Percentiles rank a stretch among this genome's conserved stretches.
These are phyloP conservation scores for Atrichornis clamosus DNA, from an alignment of 2,113 vertebrate species.

Conservation along the genomic window DNA sequence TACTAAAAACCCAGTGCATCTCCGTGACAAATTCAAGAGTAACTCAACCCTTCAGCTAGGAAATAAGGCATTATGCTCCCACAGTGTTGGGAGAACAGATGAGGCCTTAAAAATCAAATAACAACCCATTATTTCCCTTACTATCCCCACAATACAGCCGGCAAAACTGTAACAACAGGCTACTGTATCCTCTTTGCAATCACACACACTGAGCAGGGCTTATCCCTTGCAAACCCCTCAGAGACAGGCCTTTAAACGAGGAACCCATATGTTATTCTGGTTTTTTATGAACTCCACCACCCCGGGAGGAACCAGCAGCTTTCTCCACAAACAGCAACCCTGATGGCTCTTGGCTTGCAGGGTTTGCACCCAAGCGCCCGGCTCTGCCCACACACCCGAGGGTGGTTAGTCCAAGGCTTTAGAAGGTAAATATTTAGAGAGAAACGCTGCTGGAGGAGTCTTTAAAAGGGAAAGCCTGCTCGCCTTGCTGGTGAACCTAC, in stretches of 20 bases:
- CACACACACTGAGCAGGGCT: background rate
- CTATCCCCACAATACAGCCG: background rate
- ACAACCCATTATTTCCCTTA: background rate
- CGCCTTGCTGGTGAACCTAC: background rate
- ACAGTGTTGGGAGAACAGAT: background rate
- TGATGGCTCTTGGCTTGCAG: background rate
- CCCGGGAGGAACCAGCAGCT: background rate
- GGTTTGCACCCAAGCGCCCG: background rate
- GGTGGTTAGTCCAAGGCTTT: background rate
- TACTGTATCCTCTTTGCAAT: background rate
- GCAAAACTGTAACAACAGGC: background rate
- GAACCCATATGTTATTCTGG: background rate
- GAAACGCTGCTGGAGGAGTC: background rate
- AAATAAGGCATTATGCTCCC: background rate
- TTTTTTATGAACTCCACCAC: background rate
- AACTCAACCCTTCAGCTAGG: background rate
- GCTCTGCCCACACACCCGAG: background rate
- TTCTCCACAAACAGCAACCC: background rate
- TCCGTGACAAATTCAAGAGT: background rate
- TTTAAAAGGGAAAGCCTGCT: background rate
- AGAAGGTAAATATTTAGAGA: background rate
- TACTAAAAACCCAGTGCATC: background rate
- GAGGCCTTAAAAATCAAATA: slow-evolving; percentile 3
- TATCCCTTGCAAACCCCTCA: background rate
- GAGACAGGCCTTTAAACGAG: background rate